Evolutionary conservation across 2,113 vertebrate species (phyloP).

Genomic region (Melanerpes formicivorus): DNA sequence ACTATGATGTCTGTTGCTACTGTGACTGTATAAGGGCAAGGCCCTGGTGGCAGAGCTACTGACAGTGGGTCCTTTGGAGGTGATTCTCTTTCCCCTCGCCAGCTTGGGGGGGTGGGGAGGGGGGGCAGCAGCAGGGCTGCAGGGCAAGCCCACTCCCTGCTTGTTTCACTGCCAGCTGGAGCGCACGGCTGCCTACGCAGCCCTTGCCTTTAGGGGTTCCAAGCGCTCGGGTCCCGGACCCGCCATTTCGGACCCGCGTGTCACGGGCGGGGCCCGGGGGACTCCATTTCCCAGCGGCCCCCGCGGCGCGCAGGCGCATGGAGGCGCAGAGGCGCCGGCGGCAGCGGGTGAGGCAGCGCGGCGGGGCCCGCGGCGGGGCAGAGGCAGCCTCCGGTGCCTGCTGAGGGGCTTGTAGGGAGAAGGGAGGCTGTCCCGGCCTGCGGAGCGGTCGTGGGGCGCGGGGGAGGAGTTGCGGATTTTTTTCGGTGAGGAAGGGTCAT

Average conservation of each 20-base stretch:
- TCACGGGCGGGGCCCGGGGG: fast-evolving
- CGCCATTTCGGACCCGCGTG: not conserved
- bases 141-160: no score
- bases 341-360: not conserved
- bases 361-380: not conserved
- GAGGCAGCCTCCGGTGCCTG: not conserved
- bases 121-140: not conserved
- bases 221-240: not conserved
- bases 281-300: not conserved
- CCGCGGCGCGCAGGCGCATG: not conserved
- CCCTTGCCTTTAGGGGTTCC: not conserved
- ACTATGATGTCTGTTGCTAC: no score
- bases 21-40: fast-evolving
- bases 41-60: fast-evolving
- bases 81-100: no score
- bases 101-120: no score
- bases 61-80: fast-evolving
- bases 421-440: not conserved
- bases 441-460: no score
- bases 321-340: not conserved
- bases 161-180: fast-evolving
- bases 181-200: not conserved
- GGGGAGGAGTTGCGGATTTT: no score
- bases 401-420: not conserved
- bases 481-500: no score